These are phyloP conservation scores for Epirrhoe alternata DNA, from an alignment of 2,888 invertebrate species.

Conservation along the genomic window DNA sequence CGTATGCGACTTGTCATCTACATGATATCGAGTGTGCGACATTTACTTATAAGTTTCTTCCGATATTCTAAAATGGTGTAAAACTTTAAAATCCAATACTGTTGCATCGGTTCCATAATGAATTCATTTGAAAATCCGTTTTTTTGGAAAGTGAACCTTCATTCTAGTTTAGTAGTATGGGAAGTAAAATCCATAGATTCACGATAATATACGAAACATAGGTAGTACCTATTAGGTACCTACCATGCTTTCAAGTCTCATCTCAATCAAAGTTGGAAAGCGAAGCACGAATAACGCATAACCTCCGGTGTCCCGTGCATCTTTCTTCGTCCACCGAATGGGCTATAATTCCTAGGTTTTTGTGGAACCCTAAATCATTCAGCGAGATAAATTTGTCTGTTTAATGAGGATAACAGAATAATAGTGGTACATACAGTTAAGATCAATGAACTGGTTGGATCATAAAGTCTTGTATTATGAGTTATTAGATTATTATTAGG, in stretches of 20 bases:
- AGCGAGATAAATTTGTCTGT: slow-evolving; percentile 54
- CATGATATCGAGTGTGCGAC: not conserved
- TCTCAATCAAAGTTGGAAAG: slow-evolving; percentile 39
- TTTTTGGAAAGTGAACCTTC: too few species aligned
- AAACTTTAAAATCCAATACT: too few species aligned
- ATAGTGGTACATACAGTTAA: slow-evolving; percentile 1
- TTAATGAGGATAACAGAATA: slow-evolving; percentile 10
- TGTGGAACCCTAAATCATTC: slow-evolving; percentile 67
- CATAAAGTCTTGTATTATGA: slow-evolving; percentile 4
- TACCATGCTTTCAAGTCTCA: slow-evolving; percentile 23
- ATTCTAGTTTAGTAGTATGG: too few species aligned
- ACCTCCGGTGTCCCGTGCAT: slow-evolving; percentile 43
- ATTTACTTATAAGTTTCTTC: too few species aligned
- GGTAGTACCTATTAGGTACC: too few species aligned
- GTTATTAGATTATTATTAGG: not conserved
- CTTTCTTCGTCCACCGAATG: slow-evolving; percentile 50
- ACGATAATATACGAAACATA: too few species aligned
- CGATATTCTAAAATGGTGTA: too few species aligned
- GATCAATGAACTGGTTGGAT: slow-evolving; percentile 6
- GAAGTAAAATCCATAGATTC: too few species aligned
- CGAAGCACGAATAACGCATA: slow-evolving; percentile 38
- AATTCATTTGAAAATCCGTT: too few species aligned
- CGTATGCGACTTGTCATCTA: slow-evolving; percentile 8
- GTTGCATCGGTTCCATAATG: too few species aligned
- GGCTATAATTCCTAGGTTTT: slow-evolving; percentile 65